Evolutionary conservation across 2,888 invertebrate species (phyloP).

Genomic region (Trissolcus brochymenae): DNA sequence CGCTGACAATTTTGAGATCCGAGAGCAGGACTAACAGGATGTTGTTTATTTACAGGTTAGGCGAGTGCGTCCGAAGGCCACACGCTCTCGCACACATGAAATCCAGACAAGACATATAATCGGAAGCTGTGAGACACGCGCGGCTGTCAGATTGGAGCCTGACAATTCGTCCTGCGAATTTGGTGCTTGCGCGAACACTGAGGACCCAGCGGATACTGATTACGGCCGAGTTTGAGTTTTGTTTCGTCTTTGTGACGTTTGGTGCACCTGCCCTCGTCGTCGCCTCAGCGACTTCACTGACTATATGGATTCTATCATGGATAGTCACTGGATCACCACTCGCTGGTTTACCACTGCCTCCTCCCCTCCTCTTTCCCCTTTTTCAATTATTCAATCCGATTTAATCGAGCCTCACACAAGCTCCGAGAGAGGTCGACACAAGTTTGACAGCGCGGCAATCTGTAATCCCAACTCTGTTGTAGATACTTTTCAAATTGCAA

Average conservation of each 20-base stretch:
- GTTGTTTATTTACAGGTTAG: slow-evolving; percentile 24
- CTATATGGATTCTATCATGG: neutral
- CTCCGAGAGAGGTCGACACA: no score
- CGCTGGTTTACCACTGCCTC: no score
- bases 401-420: no score
- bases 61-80: slow-evolving; percentile 16
- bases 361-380: no score
- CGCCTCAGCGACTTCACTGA: neutral
- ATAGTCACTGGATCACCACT: no score
- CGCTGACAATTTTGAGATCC: neutral
- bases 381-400: no score
- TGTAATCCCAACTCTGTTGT: no score
- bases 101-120: slow-evolving; percentile 23
- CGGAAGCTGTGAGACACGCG: slow-evolving; percentile 19
- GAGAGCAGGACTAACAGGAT: slow-evolving; percentile 2
- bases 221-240: no score
- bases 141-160: slow-evolving; percentile 12
- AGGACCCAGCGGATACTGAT: slow-evolving; percentile 14
- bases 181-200: slow-evolving; percentile 16
- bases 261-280: neutral
- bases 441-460: no score
- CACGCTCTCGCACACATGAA: slow-evolving; percentile 26
- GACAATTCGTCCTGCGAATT: slow-evolving; percentile 31
- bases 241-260: neutral
- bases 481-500: no score